Percentiles rank a stretch among this genome's conserved stretches.
Evolutionary conservation across 1,140 invertebrate genomes (phyloP).

Genomic region (Acromyrmex echinatior): DNA sequence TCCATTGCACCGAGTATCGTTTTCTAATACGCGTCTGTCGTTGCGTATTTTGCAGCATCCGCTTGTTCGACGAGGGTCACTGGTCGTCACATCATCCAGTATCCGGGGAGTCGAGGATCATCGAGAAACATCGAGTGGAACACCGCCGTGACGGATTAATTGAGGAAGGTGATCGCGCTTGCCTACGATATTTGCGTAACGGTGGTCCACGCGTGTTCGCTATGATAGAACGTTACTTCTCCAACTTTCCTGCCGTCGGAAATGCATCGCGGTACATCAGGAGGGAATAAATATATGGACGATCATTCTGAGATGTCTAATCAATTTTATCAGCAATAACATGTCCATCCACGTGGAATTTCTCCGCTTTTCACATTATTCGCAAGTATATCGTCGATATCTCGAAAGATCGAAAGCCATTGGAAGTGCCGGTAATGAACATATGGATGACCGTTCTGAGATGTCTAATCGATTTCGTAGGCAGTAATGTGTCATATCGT

Average conservation of each 20-base stretch:
- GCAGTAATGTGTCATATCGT: neutral
- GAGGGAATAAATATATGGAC: neutral
- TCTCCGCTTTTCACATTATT: neutral
- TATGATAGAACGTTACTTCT: neutral
- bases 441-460: neutral
- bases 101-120: neutral
- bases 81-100: neutral
- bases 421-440: neutral
- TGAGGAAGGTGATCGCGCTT: neutral
- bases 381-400: too few relatives aligned
- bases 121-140: neutral
- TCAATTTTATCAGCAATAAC: neutral
- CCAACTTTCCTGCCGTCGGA: neutral
- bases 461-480: neutral
- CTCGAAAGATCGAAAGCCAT: neutral
- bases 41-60: neutral
- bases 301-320: neutral
- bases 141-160: slow-evolving; percentile 15
- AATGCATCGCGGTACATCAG: neutral
- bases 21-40: neutral
- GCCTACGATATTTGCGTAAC: neutral
- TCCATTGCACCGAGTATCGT: neutral
- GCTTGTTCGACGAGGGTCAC: neutral
- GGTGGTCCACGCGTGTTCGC: neutral
- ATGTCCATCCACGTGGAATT: neutral